These are phyloP conservation scores for Lemur catta DNA, from an alignment of 2,797 vertebrate species.

Conservation along the genomic window DNA sequence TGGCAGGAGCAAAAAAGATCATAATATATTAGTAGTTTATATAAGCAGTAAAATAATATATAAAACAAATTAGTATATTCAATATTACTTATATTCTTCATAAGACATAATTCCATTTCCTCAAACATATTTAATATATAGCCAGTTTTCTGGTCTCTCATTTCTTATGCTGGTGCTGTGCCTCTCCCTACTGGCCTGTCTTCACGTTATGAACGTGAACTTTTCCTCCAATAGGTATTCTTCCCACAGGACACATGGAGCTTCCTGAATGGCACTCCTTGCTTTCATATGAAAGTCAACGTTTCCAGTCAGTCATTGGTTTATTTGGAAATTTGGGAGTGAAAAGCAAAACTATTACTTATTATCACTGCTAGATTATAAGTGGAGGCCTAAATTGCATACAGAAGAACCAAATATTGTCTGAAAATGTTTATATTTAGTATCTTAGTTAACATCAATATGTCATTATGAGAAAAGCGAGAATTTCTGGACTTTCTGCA, in stretches of 20 bases:
- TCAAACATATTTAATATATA: not conserved
- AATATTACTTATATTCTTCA: not conserved
- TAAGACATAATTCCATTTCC: not conserved
- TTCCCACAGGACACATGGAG: not conserved
- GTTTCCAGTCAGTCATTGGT: not conserved
- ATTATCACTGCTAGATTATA: not conserved
- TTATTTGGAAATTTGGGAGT: not conserved
- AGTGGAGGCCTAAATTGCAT: not conserved
- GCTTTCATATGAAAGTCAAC: not conserved
- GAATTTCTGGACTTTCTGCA: not conserved
- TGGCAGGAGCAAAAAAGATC: not conserved
- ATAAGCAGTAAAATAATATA: not conserved
- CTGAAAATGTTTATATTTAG: not conserved
- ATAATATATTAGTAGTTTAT: not conserved
- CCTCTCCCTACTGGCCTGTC: not conserved
- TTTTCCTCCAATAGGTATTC: not conserved
- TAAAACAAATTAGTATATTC: not conserved
- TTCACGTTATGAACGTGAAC: not conserved
- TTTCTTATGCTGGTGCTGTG: not conserved
- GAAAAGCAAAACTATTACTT: not conserved
- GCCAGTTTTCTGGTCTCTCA: not conserved
- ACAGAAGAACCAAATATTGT: not conserved
- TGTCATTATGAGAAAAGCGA: not conserved
- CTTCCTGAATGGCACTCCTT: not conserved
- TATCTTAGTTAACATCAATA: not conserved